phyloP scores from a whole-genome alignment of 2,888 invertebrate species.

The Rapana venosa region DNA sequence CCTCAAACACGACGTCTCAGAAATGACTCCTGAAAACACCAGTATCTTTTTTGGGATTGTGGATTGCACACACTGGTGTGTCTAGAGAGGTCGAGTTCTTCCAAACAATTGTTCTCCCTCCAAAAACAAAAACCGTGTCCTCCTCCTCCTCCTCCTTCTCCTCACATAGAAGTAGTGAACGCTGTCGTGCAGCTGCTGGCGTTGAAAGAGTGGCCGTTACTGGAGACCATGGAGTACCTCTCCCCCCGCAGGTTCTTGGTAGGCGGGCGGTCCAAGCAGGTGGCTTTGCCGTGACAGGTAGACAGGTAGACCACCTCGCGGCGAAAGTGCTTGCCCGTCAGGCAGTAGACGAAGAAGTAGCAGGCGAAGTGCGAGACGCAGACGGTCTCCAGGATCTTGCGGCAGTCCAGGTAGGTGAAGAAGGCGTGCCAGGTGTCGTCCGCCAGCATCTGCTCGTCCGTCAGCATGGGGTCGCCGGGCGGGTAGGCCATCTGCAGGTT shows the following conservation, averaged over 20 bases:
- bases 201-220: constrained; percentile 50
- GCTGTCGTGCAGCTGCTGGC: constrained; percentile 50
- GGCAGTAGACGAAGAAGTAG: constrained; percentile 70
- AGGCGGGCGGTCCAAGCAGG: constrained; percentile 35
- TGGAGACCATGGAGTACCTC: constrained; percentile 56
- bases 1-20: too few relatives aligned
- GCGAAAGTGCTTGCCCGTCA: constrained; percentile 70
- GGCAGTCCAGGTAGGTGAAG: constrained; percentile 57
- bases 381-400: constrained; percentile 68
- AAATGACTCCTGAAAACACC: too few relatives aligned
- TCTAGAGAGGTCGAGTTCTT: too few relatives aligned
- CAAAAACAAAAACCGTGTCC: too few relatives aligned
- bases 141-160: not conserved
- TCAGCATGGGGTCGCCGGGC: constrained; percentile 55
- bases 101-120: too few relatives aligned
- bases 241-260: constrained; percentile 49
- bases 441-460: constrained; percentile 60
- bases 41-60: too few relatives aligned
- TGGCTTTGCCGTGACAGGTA: constrained; percentile 50
- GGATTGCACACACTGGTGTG: too few relatives aligned
- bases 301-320: constrained; percentile 52
- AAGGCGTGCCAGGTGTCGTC: constrained; percentile 65
- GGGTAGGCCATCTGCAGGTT: constrained; percentile 55
- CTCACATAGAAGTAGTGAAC: constrained; percentile 53
- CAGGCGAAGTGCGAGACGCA: constrained; percentile 74